Evolutionary conservation across 1,140 invertebrate species (phyloP).

Genomic region (Plutomurus gul): DNA sequence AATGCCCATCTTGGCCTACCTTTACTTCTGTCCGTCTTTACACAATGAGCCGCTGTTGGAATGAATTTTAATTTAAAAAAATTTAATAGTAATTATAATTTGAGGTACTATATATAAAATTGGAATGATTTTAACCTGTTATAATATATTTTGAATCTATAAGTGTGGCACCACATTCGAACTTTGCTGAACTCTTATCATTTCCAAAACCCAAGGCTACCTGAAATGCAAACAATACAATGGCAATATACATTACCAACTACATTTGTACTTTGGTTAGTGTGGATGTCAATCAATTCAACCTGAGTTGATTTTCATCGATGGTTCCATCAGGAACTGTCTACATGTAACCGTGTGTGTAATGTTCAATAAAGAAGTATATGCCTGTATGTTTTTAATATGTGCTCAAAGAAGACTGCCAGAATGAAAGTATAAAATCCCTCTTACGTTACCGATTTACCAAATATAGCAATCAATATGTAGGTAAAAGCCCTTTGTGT

Average conservation of each 20-base stretch:
- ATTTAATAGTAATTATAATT: neutral
- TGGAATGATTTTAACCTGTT: conserved; percentile 39
- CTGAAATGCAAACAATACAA: neutral
- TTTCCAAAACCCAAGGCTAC: conserved; percentile 46
- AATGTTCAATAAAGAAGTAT: no score
- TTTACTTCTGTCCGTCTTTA: conserved; percentile 37
- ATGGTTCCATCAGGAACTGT: no score
- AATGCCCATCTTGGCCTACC: conserved; percentile 42
- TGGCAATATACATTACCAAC: neutral
- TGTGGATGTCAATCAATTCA: no score
- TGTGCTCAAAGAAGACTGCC: no score
- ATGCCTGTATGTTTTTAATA: no score
- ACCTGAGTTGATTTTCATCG: no score
- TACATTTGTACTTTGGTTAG: no score
- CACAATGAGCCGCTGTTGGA: neutral
- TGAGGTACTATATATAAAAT: neutral
- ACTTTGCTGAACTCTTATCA: neutral
- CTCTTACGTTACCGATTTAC: no score
- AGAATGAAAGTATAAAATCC: no score
- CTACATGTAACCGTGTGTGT: no score
- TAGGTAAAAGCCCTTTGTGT: no score
- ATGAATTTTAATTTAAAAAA: neutral
- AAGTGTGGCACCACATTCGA: conserved; percentile 38
- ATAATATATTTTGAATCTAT: conserved; percentile 57
- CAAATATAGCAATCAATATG: no score